These are phyloP conservation scores for Halesus radiatus DNA, from an alignment of 1,140 invertebrate genomes.

Conservation along the genomic window DNA sequence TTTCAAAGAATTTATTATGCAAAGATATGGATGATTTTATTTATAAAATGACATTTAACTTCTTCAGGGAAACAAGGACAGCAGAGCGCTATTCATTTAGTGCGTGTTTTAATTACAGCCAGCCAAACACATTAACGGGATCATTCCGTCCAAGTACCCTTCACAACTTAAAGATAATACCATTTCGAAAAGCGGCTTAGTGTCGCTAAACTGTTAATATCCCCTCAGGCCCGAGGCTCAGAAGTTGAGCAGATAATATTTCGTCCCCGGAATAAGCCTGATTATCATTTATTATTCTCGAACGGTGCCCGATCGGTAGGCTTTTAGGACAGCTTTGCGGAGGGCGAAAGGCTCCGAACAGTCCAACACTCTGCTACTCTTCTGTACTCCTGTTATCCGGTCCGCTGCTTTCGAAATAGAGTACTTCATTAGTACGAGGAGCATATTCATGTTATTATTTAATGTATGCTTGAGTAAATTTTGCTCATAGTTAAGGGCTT, in stretches of 20 bases:
- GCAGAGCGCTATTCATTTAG: background rate
- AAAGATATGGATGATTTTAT: too few relatives aligned
- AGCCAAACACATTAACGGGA: constrained; percentile 7
- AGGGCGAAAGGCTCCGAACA: too few relatives aligned
- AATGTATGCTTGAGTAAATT: too few relatives aligned
- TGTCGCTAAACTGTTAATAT: constrained; percentile 8
- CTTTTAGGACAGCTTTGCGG: too few relatives aligned
- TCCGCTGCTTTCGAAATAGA: too few relatives aligned
- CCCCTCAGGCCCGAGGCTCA: constrained; percentile 1
- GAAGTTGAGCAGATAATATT: constrained; percentile 5
- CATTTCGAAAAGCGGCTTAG: constrained; percentile 5
- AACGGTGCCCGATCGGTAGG: background rate
- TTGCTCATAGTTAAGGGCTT: too few relatives aligned
- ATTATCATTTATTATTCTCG: constrained; percentile 5
- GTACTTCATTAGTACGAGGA: too few relatives aligned
- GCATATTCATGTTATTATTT: too few relatives aligned
- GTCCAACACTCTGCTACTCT: too few relatives aligned
- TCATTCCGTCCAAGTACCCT: constrained; percentile 2
- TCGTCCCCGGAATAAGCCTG: constrained; percentile 3
- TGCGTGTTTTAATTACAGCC: constrained; percentile 12
- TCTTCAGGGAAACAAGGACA: background rate
- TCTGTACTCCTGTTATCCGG: too few relatives aligned
- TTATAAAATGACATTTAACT: too few relatives aligned
- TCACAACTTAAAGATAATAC: background rate
- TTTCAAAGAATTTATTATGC: too few relatives aligned